phyloP scores from a whole-genome alignment of 2,113 vertebrate genomes.

The Lagopus muta region DNA sequence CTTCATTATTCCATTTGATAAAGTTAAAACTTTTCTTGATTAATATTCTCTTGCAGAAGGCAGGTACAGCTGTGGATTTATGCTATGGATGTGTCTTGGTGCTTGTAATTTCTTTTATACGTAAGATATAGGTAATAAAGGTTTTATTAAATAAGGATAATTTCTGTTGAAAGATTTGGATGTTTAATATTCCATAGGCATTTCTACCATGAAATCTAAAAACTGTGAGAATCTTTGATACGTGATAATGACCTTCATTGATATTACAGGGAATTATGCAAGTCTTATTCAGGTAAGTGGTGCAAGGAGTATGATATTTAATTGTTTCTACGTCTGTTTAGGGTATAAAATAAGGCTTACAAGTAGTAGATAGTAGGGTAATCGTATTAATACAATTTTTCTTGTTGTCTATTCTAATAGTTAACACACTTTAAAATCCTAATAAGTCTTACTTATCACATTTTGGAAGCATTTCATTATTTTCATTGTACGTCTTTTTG shows the following conservation, averaged over 20 bases:
- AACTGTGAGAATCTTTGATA: conserved; percentile 65
- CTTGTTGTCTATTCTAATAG: neutral
- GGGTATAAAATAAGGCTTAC: neutral
- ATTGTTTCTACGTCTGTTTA: neutral
- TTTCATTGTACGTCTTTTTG: neutral
- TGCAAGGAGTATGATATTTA: conserved; percentile 12
- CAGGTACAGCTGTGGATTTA: conserved; percentile 52
- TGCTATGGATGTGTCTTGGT: conserved; percentile 12
- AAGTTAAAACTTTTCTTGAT: conserved; percentile 74
- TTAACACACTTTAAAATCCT: neutral
- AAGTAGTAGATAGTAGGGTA: neutral
- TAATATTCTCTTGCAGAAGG: conserved; percentile 68
- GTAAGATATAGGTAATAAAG: conserved; percentile 60
- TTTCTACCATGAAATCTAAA: conserved; percentile 62
- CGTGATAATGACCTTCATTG: conserved; percentile 70
- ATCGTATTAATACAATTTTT: neutral
- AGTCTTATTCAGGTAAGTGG: conserved; percentile 43
- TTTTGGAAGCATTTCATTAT: neutral
- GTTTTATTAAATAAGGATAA: conserved; percentile 76
- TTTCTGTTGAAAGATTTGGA: conserved; percentile 60
- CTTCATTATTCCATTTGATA: conserved; percentile 66
- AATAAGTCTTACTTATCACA: neutral
- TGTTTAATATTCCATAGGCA: conserved; percentile 75
- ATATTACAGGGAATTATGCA: conserved; percentile 62
- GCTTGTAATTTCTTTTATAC: conserved; percentile 70